Conservation (phyloP, 2,113 vertebrate genomes). For the Hassar affinis region DNA sequence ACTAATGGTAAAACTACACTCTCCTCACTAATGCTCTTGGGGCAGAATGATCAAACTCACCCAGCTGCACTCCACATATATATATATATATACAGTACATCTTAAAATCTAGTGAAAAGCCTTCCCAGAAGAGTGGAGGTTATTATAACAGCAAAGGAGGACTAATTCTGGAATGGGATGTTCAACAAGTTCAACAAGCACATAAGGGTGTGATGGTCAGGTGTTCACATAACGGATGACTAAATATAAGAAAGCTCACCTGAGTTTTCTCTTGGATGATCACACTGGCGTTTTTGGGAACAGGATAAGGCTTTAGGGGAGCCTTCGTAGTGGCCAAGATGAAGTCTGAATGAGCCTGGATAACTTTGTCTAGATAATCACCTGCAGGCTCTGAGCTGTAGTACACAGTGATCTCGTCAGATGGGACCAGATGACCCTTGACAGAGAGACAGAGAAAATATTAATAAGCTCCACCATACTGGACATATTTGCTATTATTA, state of each 20-base stretch:
- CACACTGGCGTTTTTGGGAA: constrained; percentile 74
- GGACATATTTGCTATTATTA: neutral
- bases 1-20: no score
- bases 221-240: neutral
- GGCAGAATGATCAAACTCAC: neutral
- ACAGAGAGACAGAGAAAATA: neutral
- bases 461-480: neutral
- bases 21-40: neutral
- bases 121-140: neutral
- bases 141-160: no score
- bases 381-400: constrained; percentile 80
- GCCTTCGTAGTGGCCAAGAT: constrained; percentile 92
- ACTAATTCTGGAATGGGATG: neutral
- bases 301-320: constrained; percentile 82
- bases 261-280: constrained; percentile 90
- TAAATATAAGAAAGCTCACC: constrained; percentile 65
- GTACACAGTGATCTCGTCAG: constrained; percentile 89
- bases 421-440: constrained; percentile 86
- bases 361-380: constrained; percentile 83
- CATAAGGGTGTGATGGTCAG: neutral
- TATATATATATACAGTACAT: no score
- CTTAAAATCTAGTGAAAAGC: neutral
- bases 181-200: neutral
- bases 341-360: constrained; percentile 85
- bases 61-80: neutral